Evolutionary conservation across 2,888 invertebrate species (phyloP), one percentile per base, ranked within the genome.

Genomic region (Drosophila sordidula): DNA sequence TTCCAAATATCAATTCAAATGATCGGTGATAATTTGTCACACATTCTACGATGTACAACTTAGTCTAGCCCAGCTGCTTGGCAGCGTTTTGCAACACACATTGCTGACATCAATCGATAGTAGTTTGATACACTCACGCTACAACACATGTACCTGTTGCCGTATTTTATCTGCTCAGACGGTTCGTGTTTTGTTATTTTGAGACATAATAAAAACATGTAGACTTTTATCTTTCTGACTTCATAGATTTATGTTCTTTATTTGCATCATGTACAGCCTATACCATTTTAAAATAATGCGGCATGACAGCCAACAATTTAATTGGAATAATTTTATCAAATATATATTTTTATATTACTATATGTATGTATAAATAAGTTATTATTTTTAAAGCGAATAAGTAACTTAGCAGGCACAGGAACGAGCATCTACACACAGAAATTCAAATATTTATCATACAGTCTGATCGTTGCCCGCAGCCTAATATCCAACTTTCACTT

Each of bases 401-500:
- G 16, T 8, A 25, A 36, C 16, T 26, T n/a, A 29, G 5, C 5
- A 29, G 26, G 1, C n/a, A 18, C 0, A 29, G 18, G 1, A 3
- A 12, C 9, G 18, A 18, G 18, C n/a, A 16, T 41, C 5, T 11
- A 12, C 4, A 18, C 41, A 22, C 5, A 42, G 22, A 12, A 9
- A 16, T 8, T 25, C 0, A n/a, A 42, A 44, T 44, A 4, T n/a
- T n/a, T 6, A 26, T 76, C 73, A 76, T 61, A 42, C 73, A 54
- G 57, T 44, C 32, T 57, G 44, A 57, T n/a, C 73, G 72, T 77
- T 54, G 38, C 16, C 61, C 39, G 26, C 12, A 32, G 41, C 25
- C 51, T 18, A 62, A 72, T 29, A 58, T 82, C 71, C 26, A 80
- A 75, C 83, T 83, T 83, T 83, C 83, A 86, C 83, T 83, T 75